Evolutionary conservation across 2,888 invertebrate genomes (phyloP).

Genomic region (Dorcus hopei): DNA sequence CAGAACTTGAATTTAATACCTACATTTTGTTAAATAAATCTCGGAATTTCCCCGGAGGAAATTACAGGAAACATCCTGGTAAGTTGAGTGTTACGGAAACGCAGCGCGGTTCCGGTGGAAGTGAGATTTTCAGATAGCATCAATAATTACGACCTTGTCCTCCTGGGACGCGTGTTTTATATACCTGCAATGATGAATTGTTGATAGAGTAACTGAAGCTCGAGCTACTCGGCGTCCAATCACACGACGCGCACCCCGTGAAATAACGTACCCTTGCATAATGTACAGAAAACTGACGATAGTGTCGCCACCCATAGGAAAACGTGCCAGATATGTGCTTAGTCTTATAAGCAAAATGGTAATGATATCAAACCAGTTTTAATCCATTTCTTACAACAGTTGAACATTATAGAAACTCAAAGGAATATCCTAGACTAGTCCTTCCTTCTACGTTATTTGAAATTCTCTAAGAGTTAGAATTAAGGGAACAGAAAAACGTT

Average conservation of each 20-base stretch:
- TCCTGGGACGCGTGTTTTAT: slow-evolving; percentile 28
- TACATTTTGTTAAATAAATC: slow-evolving; percentile 24
- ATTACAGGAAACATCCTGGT: slow-evolving; percentile 31
- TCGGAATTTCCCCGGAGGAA: slow-evolving; percentile 28
- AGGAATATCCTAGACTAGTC: too few species aligned
- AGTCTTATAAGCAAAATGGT: too few species aligned
- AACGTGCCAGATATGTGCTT: too few species aligned
- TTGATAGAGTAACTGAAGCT: slow-evolving; percentile 23
- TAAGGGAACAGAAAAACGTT: too few species aligned
- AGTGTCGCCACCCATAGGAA: not conserved
- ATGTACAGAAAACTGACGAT: slow-evolving; percentile 8
- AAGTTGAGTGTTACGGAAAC: slow-evolving; percentile 29
- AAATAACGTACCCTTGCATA: slow-evolving; percentile 26
- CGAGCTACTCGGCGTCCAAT: slow-evolving; percentile 24
- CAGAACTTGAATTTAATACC: slow-evolving; percentile 16
- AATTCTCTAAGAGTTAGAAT: too few species aligned
- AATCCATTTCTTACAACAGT: too few species aligned
- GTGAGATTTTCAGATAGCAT: slow-evolving; percentile 32
- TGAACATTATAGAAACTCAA: too few species aligned
- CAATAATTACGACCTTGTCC: slow-evolving; percentile 32
- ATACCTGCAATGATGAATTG: slow-evolving; percentile 27
- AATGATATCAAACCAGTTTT: too few species aligned
- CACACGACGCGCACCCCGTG: slow-evolving; percentile 27
- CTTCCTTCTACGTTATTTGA: too few species aligned
- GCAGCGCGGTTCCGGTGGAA: slow-evolving; percentile 29